These are phyloP conservation scores for Machaerirhynchus nigripectus DNA, from an alignment of 2,113 vertebrate genomes.

Conservation along the genomic window DNA sequence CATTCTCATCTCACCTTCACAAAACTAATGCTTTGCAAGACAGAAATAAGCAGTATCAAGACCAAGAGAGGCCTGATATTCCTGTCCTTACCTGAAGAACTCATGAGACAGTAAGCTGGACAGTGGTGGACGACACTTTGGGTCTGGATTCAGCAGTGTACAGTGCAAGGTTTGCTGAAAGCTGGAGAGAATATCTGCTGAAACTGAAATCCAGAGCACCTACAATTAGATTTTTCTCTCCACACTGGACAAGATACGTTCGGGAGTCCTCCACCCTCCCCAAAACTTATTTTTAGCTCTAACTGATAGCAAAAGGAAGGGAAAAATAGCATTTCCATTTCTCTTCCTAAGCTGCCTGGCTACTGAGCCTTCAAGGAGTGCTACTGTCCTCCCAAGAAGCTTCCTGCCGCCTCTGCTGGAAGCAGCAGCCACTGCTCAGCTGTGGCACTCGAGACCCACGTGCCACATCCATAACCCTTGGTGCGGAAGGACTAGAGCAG, in stretches of 20 bases:
- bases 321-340: neutral
- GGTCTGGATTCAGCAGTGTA: conserved; percentile 81
- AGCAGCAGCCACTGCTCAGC: neutral
- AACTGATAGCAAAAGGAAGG: neutral
- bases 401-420: neutral
- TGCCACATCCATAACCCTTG: neutral
- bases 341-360: neutral
- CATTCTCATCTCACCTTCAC: neutral
- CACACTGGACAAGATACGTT: neutral
- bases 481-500: neutral
- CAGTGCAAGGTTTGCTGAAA: conserved; percentile 84
- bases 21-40: neutral
- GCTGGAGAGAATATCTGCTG: conserved; percentile 73
- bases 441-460: fast-evolving
- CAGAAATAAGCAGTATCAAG: neutral
- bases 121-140: conserved; percentile 78
- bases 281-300: neutral
- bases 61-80: neutral
- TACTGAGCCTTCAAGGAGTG: neutral
- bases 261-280: neutral
- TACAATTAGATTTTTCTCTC: conserved; percentile 48
- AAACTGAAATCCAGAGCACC: conserved; percentile 73
- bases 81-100: conserved; percentile 87
- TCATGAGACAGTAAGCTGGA: conserved; percentile 84
- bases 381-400: neutral